phyloP scores from a whole-genome alignment of 2,797 vertebrate species.

The Amniataba percoides region DNA sequence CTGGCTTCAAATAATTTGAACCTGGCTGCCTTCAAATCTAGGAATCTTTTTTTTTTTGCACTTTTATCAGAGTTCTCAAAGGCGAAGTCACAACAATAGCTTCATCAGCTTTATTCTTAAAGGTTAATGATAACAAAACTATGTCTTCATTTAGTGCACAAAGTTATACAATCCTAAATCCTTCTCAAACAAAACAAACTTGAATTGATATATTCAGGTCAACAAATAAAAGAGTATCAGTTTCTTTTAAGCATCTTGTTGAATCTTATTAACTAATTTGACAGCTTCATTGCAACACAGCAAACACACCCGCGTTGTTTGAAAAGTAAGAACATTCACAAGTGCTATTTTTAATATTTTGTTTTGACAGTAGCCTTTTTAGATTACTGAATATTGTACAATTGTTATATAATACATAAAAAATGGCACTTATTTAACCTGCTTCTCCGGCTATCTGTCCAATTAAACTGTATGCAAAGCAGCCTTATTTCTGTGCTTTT shows the following conservation, averaged over 20 bases:
- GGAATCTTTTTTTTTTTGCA: background rate
- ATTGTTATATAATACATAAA: too few relatives aligned
- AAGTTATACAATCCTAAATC: too few relatives aligned
- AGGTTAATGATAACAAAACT: too few relatives aligned
- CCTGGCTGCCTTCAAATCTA: background rate
- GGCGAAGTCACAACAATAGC: background rate
- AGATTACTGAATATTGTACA: too few relatives aligned
- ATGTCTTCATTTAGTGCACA: too few relatives aligned
- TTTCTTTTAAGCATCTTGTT: background rate
- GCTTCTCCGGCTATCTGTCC: background rate
- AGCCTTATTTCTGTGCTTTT: background rate
- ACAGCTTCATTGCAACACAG: background rate
- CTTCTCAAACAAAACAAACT: too few relatives aligned
- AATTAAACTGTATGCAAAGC: background rate
- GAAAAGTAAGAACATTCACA: too few relatives aligned
- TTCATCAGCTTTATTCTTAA: too few relatives aligned
- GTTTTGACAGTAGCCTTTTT: background rate
- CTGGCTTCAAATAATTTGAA: background rate
- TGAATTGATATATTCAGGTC: background rate
- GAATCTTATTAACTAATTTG: background rate
- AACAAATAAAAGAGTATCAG: background rate
- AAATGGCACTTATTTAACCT: background rate
- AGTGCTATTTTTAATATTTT: too few relatives aligned
- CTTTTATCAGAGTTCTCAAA: background rate
- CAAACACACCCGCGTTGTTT: too few relatives aligned